Base-by-base conservation (phyloP, 2,888 invertebrate species). In the Drosophila antonietae region DNA sequence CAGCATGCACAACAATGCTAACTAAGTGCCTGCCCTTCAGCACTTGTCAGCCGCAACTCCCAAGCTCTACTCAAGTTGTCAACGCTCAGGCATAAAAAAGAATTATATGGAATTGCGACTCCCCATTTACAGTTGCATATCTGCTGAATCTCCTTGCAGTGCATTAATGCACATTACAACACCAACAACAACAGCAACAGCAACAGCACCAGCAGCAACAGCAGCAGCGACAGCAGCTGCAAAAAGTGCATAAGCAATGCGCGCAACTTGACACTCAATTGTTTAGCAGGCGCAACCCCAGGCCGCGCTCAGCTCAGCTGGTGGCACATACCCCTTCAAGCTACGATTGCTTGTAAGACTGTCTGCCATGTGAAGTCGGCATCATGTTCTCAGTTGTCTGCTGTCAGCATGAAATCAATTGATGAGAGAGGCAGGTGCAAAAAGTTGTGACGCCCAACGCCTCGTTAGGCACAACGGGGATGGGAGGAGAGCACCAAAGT, bases 341-440 rank as follows among this genome's bases (percentile, higher is more conserved):
- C 20, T 2, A 14, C 4, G 15, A 14, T 14, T 15, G 49, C 43
- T 67, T 52, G 47, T 61, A 41, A 39, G 55, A 55, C 67, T 68
- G 75, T 68, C 60, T 70, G 68, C 47, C 70, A 73, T 81, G 71
- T 71, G 81, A 68, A 75, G 79, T 73, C 62, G 78, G 66, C 77
- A 64, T 79, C 77, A 64, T 70, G 57, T 70, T 66, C 53, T 58
- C 51, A 58, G 66, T 69, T 68, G 73, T 76, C 79, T 74, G 75
- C 68, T 82, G 88, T 81, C 85, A 80, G 70, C 70, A 68, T 63
- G 81, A 79, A 88, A 88, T 84, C 88, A 88, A 88, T 84, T 85
- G 83, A 80, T 75, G 80, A 28, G 64, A 37, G 57, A 41, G 57
- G 14, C 75, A 78, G 77, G 78, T 78, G 74, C 68, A 73, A 72